Percentiles rank a stretch among this genome's conserved stretches.
Evolutionary conservation across 1,140 invertebrate genomes (phyloP).

Genomic region (Acyrthosiphon pisum): DNA sequence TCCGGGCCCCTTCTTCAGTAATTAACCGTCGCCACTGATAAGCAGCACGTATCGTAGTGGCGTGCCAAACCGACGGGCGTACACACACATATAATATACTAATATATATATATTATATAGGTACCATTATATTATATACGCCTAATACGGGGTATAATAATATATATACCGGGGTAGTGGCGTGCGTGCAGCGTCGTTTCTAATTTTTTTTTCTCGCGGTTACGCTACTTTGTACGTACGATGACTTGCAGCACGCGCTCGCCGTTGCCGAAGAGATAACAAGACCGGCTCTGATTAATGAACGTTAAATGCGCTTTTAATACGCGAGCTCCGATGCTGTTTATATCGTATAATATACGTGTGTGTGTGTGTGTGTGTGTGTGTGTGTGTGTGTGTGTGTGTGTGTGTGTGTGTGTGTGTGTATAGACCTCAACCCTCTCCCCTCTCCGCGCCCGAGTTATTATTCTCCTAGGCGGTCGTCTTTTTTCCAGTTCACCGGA

Average conservation of each 20-base stretch:
- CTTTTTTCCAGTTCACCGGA: slow-evolving; percentile 36
- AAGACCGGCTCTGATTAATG: slow-evolving; percentile 53
- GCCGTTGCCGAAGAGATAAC: slow-evolving; percentile 8
- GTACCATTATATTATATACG: not conserved
- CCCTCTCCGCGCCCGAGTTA: not conserved
- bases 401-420: not conserved
- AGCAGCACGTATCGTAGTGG: not conserved
- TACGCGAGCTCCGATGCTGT: not conserved
- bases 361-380: not conserved
- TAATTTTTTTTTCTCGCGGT: not conserved
- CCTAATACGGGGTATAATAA: slow-evolving; percentile 16
- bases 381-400: not conserved
- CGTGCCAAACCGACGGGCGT: not conserved
- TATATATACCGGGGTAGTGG: not conserved
- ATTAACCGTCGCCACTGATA: slow-evolving; percentile 15
- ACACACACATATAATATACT: not conserved
- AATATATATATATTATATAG: not conserved
- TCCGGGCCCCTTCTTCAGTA: not conserved
- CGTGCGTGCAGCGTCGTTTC: not conserved
- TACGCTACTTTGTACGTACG: not conserved
- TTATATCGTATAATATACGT: not conserved
- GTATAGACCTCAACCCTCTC: not conserved
- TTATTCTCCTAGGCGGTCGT: not conserved
- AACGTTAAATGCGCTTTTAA: slow-evolving; percentile 54
- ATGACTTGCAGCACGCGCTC: slow-evolving; percentile 42